Evolutionary conservation across 2,113 vertebrate species (phyloP).

Genomic region (Tachysurus vachellii): DNA sequence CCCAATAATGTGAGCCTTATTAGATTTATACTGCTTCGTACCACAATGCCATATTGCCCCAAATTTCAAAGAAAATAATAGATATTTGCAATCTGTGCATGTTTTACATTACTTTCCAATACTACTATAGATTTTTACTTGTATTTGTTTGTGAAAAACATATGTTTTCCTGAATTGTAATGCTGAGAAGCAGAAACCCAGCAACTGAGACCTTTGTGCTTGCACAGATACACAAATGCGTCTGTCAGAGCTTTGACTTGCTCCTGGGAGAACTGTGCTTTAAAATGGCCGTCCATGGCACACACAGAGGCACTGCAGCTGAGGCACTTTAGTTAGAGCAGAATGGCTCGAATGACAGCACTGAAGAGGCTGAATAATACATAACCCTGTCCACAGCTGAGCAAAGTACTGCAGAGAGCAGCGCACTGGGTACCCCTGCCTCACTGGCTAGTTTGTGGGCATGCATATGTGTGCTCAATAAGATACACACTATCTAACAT

Average conservation of each 20-base stretch:
- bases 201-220: neutral
- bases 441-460: neutral
- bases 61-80: neutral
- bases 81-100: neutral
- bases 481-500: neutral
- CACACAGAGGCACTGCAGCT: constrained; percentile 14
- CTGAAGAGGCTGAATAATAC: constrained; percentile 38
- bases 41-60: neutral
- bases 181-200: neutral
- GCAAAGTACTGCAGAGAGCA: constrained; percentile 18
- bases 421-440: neutral
- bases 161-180: neutral
- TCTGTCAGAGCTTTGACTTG: constrained; percentile 10
- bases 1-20: neutral
- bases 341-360: constrained; percentile 57
- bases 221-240: neutral
- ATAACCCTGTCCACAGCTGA: constrained; percentile 32
- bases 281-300: constrained; percentile 34
- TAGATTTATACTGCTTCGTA: neutral
- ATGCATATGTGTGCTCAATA: neutral
- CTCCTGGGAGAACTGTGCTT: neutral
- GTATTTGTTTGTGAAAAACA: neutral
- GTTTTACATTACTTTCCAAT: neutral
- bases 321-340: constrained; percentile 35
- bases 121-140: neutral